Conservation (phyloP, 64 coral and sea anemone genomes). For the Cladopsammia gracilis region DNA sequence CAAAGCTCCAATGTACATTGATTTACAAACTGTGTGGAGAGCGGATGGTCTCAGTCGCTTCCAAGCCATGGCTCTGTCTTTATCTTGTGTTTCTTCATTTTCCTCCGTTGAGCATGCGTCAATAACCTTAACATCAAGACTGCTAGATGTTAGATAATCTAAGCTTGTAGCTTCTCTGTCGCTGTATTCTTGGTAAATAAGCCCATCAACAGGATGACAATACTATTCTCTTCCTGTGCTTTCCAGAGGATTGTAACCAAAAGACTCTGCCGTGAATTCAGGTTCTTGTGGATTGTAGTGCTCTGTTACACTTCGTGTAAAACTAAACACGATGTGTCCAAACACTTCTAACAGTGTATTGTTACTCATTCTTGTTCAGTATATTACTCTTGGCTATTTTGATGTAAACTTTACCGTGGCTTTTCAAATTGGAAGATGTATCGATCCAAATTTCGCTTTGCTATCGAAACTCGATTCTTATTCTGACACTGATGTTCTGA, state of each 20-base stretch:
- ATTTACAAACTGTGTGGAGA: background rate
- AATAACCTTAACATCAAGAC: background rate
- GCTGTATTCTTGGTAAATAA: constrained; percentile 30
- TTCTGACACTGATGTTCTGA: no score
- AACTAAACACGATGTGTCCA: background rate
- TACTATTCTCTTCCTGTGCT: constrained; percentile 10
- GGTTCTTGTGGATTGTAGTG: constrained; percentile 11
- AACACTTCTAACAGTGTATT: background rate
- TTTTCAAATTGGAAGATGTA: no score
- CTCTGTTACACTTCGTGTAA: constrained; percentile 14
- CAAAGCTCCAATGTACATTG: background rate
- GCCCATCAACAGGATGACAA: constrained; percentile 17
- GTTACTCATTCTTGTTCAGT: no score
- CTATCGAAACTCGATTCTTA: no score
- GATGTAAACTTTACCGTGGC: no score
- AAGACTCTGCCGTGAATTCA: constrained; percentile 12
- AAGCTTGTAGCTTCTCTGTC: background rate
- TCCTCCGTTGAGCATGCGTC: background rate
- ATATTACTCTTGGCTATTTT: no score
- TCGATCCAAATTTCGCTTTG: no score
- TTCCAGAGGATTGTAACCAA: constrained; percentile 12
- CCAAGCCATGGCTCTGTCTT: constrained; percentile 8
- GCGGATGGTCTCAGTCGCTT: background rate
- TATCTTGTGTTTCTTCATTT: constrained; percentile 13
- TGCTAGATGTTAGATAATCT: background rate